Base-by-base conservation (phyloP, 2,113 vertebrate species). In the Barnardius zonarius region DNA sequence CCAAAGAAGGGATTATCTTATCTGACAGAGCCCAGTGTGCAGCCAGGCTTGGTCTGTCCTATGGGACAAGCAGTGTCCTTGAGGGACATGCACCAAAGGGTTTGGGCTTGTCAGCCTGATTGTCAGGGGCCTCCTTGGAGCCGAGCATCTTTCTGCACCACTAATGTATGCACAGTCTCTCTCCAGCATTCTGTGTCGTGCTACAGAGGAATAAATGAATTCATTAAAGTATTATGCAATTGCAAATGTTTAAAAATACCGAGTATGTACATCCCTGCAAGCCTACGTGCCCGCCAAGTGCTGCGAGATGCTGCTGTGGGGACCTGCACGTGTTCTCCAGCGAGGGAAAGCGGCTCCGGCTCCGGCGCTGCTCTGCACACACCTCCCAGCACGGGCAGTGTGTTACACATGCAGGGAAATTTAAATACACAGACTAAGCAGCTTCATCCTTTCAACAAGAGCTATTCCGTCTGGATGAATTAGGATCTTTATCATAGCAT, bases 221-320 rank as follows among this genome's bases (percentile, higher is more conserved):
- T 88, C 73, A 75, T 54, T 72, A 41, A 51, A 55, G 80, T 20
- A 93, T 81, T 92, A 94, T 17, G 92, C 93, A 94, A 85, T 67
- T 78, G 88, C 28, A 54, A 88, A 81, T 23, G 76, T 68, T 93
- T 78, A 92, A 94, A 96, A 88, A 88, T 88, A 88, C 69, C 86
- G 2, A 62, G 67, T 9, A 6, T 5, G 57, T 61, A 15, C 75
- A 11, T 92, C 82, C 66, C 63, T 43, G 84, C 57, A 48, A 92
- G 90, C 78, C 78, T 31, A 39, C 30, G 4, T 1, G 67, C 6
- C 2, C 30, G 72, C 33, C 6, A 13, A 72, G 80, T 4, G 2
- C 80, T 43, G 66, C 1, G 14, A 66, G 78, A 10, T 44, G 49
- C 72, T 37, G n/a, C 24, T 9, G 3, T 22, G 19, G 7, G 39